phyloP scores from a whole-genome alignment of 1,140 invertebrate species.

The Drosophila oshimai region DNA sequence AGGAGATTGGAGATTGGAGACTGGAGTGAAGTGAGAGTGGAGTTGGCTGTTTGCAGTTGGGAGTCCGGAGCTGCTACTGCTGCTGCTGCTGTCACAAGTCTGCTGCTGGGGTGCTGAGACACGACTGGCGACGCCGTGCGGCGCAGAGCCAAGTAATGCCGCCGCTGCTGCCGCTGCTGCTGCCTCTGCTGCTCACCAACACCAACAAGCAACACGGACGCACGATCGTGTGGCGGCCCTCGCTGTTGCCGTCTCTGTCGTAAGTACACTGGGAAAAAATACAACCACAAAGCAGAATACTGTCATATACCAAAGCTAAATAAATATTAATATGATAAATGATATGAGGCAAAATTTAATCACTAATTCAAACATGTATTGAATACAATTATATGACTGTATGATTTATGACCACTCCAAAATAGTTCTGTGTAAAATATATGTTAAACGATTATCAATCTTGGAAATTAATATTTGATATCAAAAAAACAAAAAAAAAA shows the following conservation, averaged over 20 bases:
- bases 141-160: conserved; percentile 33
- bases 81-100: conserved; percentile 46
- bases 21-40: background rate
- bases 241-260: background rate
- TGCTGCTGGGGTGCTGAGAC: conserved; percentile 65
- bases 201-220: background rate
- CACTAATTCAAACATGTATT: too few species aligned
- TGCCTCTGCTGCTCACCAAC: background rate
- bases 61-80: conserved; percentile 9
- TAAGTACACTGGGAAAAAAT: background rate
- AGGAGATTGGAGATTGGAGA: too few species aligned
- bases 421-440: too few species aligned
- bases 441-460: too few species aligned
- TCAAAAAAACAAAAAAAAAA: too few species aligned
- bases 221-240: conserved; percentile 20
- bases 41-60: background rate
- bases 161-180: conserved; percentile 8
- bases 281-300: too few species aligned
- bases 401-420: too few species aligned
- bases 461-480: too few species aligned
- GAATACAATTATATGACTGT: too few species aligned
- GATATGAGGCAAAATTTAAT: too few species aligned
- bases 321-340: background rate
- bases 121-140: conserved; percentile 57
- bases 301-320: too few species aligned